phyloP scores from a whole-genome alignment of 2,113 vertebrate species.

The Trichomycterus rosablanca region DNA sequence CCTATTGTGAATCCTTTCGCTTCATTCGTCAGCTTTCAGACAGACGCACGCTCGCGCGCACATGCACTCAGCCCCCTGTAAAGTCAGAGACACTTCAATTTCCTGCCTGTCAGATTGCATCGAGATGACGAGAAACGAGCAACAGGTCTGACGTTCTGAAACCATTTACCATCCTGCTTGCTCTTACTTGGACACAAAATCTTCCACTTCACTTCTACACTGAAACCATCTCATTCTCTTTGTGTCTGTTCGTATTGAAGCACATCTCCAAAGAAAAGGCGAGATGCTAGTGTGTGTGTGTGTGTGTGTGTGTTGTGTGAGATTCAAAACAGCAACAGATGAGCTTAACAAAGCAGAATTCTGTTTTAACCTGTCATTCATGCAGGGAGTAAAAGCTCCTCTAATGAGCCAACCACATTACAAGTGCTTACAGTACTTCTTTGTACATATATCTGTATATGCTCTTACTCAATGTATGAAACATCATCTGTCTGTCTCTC shows the following conservation, averaged over 20 bases:
- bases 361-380: no score
- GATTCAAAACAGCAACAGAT: no score
- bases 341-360: no score
- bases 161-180: conserved; percentile 14
- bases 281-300: no score
- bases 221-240: neutral
- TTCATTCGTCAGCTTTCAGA: neutral
- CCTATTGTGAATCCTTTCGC: conserved; percentile 1
- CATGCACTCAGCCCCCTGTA: neutral
- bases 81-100: conserved; percentile 41
- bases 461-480: no score
- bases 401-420: no score
- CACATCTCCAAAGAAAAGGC: no score
- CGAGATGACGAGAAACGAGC: conserved; percentile 28
- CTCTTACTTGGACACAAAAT: neutral
- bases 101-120: conserved; percentile 46
- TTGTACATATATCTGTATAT: neutral
- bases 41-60: neutral
- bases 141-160: conserved; percentile 44
- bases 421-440: no score
- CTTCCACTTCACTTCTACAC: neutral
- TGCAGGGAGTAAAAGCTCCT: neutral
- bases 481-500: no score
- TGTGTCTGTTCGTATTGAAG: neutral
- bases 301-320: no score